Conservation (phyloP, 2,113 vertebrate species). For the Oenanthe oenanthe region DNA sequence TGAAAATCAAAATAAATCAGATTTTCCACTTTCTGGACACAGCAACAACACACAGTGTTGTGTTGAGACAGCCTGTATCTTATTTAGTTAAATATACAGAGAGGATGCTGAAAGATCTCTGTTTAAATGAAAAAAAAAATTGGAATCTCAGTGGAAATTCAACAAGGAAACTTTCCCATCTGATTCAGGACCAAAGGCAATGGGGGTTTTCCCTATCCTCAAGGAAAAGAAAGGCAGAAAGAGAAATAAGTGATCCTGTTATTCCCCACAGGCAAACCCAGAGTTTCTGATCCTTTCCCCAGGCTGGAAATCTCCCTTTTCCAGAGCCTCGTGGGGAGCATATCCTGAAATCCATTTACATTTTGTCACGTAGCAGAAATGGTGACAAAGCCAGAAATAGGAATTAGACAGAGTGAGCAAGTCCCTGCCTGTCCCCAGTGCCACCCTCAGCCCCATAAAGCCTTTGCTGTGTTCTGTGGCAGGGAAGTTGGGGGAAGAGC, state of each 20-base stretch:
- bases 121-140: background rate
- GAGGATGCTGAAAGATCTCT: background rate
- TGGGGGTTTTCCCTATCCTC: background rate
- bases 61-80: background rate
- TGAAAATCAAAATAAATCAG: background rate
- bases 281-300: background rate
- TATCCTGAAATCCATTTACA: background rate
- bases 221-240: background rate
- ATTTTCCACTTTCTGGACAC: background rate
- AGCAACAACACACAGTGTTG: background rate
- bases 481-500: background rate
- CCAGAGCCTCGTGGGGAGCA: background rate
- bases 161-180: background rate
- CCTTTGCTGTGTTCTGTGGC: accelerated
- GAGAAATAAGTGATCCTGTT: background rate
- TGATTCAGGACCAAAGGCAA: background rate
- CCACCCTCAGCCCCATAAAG: background rate
- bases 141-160: background rate
- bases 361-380: background rate
- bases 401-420: accelerated
- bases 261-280: background rate
- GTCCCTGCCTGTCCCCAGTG: background rate
- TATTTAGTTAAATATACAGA: background rate
- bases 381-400: background rate
- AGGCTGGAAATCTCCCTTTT: background rate